These are phyloP conservation scores for Dryomyza anilis DNA, from an alignment of 2,888 invertebrate genomes.

Conservation along the genomic window DNA sequence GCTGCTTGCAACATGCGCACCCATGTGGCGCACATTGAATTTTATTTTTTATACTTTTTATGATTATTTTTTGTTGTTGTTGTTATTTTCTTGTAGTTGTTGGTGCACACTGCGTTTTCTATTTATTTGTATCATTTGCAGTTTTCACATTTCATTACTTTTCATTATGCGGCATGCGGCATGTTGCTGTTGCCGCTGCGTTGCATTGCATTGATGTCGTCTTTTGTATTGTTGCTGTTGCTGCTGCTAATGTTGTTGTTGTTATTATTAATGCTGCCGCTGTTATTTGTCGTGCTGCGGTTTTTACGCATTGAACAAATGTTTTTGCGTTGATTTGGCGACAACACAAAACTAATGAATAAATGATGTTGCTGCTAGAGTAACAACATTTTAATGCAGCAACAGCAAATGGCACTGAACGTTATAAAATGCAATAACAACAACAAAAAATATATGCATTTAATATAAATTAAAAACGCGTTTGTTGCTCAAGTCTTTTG, in stretches of 20 bases:
- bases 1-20: no score
- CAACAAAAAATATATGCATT: no score
- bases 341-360: background rate
- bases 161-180: conserved; percentile 23
- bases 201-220: background rate
- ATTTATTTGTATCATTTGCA: conserved; percentile 27
- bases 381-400: background rate
- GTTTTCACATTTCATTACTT: conserved; percentile 27
- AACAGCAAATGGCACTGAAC: no score
- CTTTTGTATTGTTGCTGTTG: background rate
- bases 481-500: background rate
- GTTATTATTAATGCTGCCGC: background rate
- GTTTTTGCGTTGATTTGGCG: conserved; percentile 23
- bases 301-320: background rate
- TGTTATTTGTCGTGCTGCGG: no score
- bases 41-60: no score
- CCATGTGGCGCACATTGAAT: no score
- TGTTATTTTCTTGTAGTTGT: conserved; percentile 9
- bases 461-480: no score
- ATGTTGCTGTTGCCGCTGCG: conserved; percentile 25
- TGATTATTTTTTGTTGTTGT: background rate
- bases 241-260: conserved; percentile 1
- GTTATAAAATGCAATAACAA: no score
- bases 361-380: background rate
- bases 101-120: conserved; percentile 13